Conservation (phyloP, 53 echinoderm and acorn worm species). For the Astropecten irregularis region DNA sequence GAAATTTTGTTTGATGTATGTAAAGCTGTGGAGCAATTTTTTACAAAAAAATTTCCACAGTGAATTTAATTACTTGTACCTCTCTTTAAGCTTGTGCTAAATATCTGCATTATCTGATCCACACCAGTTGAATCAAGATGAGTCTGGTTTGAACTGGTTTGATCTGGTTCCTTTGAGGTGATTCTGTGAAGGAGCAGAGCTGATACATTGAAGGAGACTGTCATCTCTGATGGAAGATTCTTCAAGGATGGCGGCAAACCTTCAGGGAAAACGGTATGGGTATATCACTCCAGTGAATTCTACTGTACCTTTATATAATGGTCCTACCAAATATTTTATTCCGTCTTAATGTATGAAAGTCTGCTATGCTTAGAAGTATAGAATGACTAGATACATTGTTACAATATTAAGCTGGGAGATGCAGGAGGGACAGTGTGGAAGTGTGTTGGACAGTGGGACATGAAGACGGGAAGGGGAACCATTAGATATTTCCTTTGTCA, state of each 20-base stretch:
- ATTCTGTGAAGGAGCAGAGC: conserved; percentile 14
- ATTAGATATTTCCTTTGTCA: not conserved
- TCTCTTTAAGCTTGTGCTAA: conserved; percentile 1
- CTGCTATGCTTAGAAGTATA: no score
- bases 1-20: not conserved
- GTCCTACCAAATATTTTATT: no score
- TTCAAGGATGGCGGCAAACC: conserved; percentile 51
- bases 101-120: not conserved
- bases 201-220: conserved; percentile 28
- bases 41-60: not conserved
- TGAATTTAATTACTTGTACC: not conserved
- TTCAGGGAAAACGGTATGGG: not conserved
- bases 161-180: not conserved
- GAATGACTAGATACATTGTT: no score
- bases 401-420: no score
- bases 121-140: not conserved
- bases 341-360: no score
- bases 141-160: not conserved
- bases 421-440: no score
- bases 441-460: no score
- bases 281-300: no score
- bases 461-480: no score
- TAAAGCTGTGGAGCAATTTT: not conserved
- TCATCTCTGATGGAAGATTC: conserved; percentile 33
- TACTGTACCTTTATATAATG: no score